Evolutionary conservation across 2,113 vertebrate species (phyloP), one percentile per base, ranked within the genome.

Genomic region (Hippolais icterina): DNA sequence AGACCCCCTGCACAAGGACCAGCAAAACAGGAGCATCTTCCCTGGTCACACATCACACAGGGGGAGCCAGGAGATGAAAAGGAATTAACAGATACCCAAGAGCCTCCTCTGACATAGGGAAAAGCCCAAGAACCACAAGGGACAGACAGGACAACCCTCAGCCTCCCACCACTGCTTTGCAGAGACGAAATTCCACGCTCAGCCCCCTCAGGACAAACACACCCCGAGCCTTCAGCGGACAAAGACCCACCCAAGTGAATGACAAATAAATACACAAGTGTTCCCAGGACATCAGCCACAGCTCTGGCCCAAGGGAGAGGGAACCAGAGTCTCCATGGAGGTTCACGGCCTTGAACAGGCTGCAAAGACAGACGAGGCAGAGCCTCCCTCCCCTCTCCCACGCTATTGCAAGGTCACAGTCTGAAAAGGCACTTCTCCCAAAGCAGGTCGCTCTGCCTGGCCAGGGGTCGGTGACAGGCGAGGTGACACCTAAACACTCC

Each of bases 401-500:
- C 0, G 0, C 96, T 61, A 79, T 61, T 68, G 72, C 96, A 90
- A 83, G 90, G 85, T 91, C 83, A 57, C 96, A 92, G 94, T 94
- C 96, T 92, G 86, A 90, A 93, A 97, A 97, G 96, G 96, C 96
- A 97, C 96, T 97, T 97, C 93, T 96, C 95, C 93, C 93, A 94
- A 90, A 96, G 88, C 93, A 83, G 94, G 90, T 65, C 3, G 1
- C 82, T 95, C 92, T 94, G 95, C 94, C 83, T 57, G 92, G 93
- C 94, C 28, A 12, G 68, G 92, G 86, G 49, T 63, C 0, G 64
- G 84, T 88, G 94, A 80, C 85, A 80, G 78, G 90, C 35, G 0
- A 93, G 75, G 90, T 64, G 86, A 92, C 93, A 63, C 94, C 94
- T 78, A 15, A 92, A 74, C 83, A 37, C 94, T 96, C 96, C 94